These are phyloP conservation scores for Cynocephalus volans DNA, from an alignment of 2,113 vertebrate genomes.

Conservation along the genomic window DNA sequence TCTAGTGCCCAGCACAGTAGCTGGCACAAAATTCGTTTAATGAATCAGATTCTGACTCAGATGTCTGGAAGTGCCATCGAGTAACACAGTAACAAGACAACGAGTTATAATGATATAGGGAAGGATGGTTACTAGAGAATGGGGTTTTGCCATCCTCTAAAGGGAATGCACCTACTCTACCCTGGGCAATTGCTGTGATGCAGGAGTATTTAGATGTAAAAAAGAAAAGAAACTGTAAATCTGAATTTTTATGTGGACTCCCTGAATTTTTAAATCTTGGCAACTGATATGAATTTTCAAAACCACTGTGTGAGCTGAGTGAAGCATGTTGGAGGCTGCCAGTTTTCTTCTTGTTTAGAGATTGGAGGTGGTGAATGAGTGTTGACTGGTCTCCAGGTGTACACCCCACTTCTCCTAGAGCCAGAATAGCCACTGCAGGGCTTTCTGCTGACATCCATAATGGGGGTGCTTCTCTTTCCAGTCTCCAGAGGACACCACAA, in stretches of 20 bases:
- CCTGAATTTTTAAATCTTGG: conserved; percentile 66
- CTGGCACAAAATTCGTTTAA: neutral
- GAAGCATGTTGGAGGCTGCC: neutral
- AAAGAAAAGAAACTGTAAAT: neutral
- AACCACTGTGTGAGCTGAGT: conserved; percentile 8
- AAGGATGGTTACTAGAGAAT: neutral
- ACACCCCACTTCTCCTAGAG: accelerated
- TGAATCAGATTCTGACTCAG: neutral
- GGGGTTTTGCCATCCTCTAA: neutral
- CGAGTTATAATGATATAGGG: neutral
- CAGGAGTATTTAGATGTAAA: neutral
- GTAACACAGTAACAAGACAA: neutral
- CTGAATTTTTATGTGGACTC: conserved; percentile 40
- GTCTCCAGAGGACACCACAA: neutral
- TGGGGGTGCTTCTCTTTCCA: neutral
- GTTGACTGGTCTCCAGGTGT: neutral
- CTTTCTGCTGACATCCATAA: neutral
- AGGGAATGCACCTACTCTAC: neutral
- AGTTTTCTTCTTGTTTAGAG: conserved; percentile 29
- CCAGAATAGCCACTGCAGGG: neutral
- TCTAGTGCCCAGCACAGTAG: neutral
- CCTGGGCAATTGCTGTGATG: neutral
- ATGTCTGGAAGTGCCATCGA: neutral
- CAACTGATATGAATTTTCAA: conserved; percentile 45
- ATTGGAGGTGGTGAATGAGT: neutral